Evolutionary conservation across 2,888 invertebrate genomes (phyloP).

Genomic region (Pyrrhia umbra): DNA sequence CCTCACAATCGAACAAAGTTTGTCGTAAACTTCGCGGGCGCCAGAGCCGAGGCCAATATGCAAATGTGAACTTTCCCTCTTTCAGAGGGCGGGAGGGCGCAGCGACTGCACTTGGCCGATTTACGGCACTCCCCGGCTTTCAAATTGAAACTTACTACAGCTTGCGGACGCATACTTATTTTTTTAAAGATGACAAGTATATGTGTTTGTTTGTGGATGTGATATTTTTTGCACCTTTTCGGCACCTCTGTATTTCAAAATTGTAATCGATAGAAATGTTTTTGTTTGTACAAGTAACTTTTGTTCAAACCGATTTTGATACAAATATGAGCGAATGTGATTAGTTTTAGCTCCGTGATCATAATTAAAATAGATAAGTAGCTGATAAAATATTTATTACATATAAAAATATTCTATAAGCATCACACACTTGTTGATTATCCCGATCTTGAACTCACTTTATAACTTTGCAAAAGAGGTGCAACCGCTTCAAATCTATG

Average conservation of each 20-base stretch:
- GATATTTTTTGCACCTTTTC: conserved; percentile 14
- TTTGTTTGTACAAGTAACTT: not conserved
- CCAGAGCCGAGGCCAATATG: conserved; percentile 76
- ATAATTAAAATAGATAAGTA: not conserved
- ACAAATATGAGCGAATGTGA: not conserved
- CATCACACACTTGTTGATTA: conserved; percentile 50
- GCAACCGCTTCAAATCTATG: not conserved
- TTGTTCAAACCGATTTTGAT: not conserved
- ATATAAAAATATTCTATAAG: not conserved
- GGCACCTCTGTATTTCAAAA: not conserved
- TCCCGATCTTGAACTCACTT: not conserved
- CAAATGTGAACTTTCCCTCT: conserved; percentile 87
- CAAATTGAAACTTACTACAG: conserved; percentile 76
- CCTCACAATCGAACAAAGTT: conserved; percentile 65
- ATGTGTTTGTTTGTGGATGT: conserved; percentile 2
- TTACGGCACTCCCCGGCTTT: conserved; percentile 76
- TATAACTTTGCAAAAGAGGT: not conserved
- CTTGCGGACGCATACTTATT: conserved; percentile 27
- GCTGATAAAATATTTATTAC: not conserved
- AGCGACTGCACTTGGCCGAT: conserved; percentile 86
- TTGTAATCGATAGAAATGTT: not conserved
- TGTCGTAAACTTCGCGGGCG: conserved; percentile 68
- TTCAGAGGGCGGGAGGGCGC: conserved; percentile 65
- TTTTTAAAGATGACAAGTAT: conserved; percentile 42
- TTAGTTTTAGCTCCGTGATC: not conserved